A percentile compares a stretch with the other conserved stretches of the same genome.
phyloP scores from a whole-genome alignment of 2,797 vertebrate genomes.

The Scyliorhinus canicula region DNA sequence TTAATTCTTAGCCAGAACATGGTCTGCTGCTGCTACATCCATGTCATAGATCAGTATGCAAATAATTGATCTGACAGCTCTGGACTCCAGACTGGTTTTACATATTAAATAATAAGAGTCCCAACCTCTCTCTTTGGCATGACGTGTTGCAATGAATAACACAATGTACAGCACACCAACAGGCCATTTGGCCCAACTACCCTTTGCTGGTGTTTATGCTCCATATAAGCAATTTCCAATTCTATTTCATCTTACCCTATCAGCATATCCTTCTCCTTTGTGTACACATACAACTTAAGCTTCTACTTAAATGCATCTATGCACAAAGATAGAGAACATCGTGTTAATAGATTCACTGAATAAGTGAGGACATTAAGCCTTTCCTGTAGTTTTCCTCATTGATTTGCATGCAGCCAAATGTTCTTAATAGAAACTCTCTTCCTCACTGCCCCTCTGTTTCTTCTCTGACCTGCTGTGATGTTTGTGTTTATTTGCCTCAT shows the following conservation, averaged over 20 bases:
- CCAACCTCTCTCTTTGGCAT: neutral
- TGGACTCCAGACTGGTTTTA: neutral
- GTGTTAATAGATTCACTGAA: neutral
- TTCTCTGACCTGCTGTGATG: neutral
- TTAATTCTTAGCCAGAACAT: neutral
- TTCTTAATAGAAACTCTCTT: neutral
- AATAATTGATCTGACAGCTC: neutral
- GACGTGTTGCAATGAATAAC: neutral
- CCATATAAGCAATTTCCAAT: neutral
- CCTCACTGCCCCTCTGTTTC: neutral
- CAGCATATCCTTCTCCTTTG: neutral
- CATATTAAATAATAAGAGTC: neutral
- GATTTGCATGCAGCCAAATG: neutral
- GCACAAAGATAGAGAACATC: neutral
- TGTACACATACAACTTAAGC: neutral
- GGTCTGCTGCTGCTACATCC: neutral
- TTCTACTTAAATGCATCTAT: neutral
- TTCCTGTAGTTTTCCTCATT: neutral
- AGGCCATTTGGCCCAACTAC: neutral
- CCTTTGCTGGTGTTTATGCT: neutral
- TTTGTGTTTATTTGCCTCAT: neutral
- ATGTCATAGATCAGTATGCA: too few species aligned
- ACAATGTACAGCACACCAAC: neutral
- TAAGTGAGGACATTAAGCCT: neutral
- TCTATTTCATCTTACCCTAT: neutral